Evolutionary conservation across 2,113 vertebrate species (phyloP).

Genomic region (Reinhardtius hippoglossoides): DNA sequence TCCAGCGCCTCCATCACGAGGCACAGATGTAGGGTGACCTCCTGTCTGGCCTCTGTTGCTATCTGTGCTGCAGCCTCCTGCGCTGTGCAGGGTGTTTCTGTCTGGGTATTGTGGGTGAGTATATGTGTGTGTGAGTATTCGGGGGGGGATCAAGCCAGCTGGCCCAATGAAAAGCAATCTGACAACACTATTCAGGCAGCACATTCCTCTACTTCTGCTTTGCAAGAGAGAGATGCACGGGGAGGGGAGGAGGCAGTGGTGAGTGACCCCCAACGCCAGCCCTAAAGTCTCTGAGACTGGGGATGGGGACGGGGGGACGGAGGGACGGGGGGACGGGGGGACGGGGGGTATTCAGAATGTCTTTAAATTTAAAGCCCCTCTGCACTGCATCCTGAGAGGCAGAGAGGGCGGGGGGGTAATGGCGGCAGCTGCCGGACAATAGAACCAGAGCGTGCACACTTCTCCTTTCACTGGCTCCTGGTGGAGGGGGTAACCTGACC

Average conservation of each 20-base stretch:
- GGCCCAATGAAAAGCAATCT: constrained; percentile 70
- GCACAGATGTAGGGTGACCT: constrained; percentile 59
- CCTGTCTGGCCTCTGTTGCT: constrained; percentile 22
- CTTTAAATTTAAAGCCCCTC: constrained; percentile 65
- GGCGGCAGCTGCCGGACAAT: constrained; percentile 74
- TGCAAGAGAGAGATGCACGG: constrained; percentile 15
- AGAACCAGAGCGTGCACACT: constrained; percentile 50
- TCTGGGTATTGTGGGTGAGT: constrained; percentile 32
- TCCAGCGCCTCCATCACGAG: constrained; percentile 9
- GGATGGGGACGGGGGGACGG: not conserved
- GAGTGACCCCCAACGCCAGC: constrained; percentile 46
- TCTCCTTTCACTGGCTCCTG: constrained; percentile 60
- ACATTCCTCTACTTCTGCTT: constrained; percentile 76
- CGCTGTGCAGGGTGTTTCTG: constrained; percentile 4
- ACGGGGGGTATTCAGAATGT: constrained; percentile 24
- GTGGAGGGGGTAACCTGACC: constrained; percentile 67
- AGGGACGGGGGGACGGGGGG: too few relatives aligned
- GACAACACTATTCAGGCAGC: constrained; percentile 57
- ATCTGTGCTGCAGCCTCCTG: constrained; percentile 44
- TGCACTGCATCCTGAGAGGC: constrained; percentile 39
- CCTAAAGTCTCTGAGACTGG: constrained; percentile 25
- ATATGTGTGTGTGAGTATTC: not conserved
- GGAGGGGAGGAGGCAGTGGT: not conserved
- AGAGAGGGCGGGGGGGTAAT: not conserved
- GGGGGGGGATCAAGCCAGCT: constrained; percentile 64